Base-by-base conservation (phyloP, 2,113 vertebrate species). In the Mellivora capensis region DNA sequence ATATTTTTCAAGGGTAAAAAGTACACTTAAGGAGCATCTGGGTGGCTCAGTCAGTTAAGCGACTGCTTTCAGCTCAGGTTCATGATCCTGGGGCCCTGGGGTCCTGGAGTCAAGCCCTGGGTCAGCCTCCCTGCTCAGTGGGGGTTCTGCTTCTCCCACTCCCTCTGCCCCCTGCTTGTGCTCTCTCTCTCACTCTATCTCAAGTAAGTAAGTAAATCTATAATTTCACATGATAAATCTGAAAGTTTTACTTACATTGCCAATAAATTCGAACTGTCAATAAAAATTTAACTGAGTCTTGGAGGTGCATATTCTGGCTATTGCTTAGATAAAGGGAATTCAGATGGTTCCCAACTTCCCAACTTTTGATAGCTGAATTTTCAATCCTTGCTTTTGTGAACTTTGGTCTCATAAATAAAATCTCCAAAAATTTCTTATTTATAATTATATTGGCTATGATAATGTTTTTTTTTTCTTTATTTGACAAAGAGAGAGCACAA, bases 241-340 rank as follows among this genome's bases (percentile, higher is more conserved):
- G 6, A 71, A 27, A n/a, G 13, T 47, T 93, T 82, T 79, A 69
- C 27, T 21, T 59, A n/a, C 0, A 42, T 31, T 88, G 54, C 25
- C 47, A 94, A 77, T 54, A 88, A 86, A 91, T 91, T 10, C 88
- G 11, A 94, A 96, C 47, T 72, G 5, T 84, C 77, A 93, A 44
- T 95, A 90, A 67, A 87, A 84, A 61, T 34, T 64, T 96, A 54
- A 82, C 23, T 42, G 49, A 20, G 0, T n/a, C 17, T 52, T 83
- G 20, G 31, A 37, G 7, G 34, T 57, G 27, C 2, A 54, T 89
- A 93, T 71, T 95, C 81, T 86, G 64, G 25, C 20, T 91, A 42
- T 14, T 72, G 39, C 31, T 93, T 79, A 13, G 31, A 27, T 69
- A 91, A 87, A 91, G 7, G 7, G 4, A 59, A 86, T 44, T 77